phyloP scores from a whole-genome alignment of 2,113 vertebrate genomes.

The Microtus pennsylvanicus region DNA sequence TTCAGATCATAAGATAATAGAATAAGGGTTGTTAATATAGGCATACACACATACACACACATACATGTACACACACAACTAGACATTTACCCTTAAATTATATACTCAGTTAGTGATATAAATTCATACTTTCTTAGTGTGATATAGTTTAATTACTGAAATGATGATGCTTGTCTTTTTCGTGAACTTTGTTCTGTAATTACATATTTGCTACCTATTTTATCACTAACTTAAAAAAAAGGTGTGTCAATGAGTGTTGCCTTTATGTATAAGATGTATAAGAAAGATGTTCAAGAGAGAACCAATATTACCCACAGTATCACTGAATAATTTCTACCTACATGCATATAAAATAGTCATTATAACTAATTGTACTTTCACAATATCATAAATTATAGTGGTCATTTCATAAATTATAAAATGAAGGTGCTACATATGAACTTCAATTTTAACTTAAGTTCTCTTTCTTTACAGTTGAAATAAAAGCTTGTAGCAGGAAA shows the following conservation, averaged over 20 bases:
- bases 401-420: background rate
- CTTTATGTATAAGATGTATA: background rate
- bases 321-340: background rate
- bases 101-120: background rate
- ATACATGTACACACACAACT: background rate
- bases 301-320: background rate
- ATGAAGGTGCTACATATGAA: background rate
- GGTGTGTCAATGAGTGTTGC: background rate
- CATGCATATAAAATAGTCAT: background rate
- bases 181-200: background rate
- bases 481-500: background rate
- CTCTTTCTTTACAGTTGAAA: background rate
- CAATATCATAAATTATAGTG: background rate
- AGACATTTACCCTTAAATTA: conserved; percentile 47
- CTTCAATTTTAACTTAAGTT: background rate
- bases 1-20: conserved; percentile 48
- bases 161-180: background rate
- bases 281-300: background rate
- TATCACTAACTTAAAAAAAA: background rate
- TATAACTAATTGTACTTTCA: background rate
- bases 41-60: background rate
- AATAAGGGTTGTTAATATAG: conserved; percentile 40
- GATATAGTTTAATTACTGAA: background rate
- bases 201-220: background rate
- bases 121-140: background rate